A percentile compares a stretch with the other conserved stretches of the same genome.
phyloP scores from a whole-genome alignment of 2,113 vertebrate species.

The Mesocricetus auratus region DNA sequence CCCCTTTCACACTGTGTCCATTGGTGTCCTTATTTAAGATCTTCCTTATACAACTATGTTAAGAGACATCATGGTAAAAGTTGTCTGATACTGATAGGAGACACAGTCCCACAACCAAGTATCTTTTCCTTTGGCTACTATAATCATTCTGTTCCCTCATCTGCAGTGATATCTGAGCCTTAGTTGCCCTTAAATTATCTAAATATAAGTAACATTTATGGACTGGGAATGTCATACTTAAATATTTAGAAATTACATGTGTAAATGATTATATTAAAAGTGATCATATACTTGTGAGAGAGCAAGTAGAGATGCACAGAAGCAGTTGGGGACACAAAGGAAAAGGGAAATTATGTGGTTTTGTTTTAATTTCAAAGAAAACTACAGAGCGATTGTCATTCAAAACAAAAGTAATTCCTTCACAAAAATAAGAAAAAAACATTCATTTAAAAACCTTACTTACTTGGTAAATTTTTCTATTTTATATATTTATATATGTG shows the following conservation, averaged over 20 bases:
- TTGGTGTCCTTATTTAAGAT: neutral
- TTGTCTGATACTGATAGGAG: neutral
- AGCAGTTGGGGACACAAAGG: neutral
- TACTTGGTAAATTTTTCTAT: neutral
- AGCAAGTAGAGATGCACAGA: rapidly evolving
- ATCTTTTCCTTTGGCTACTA: neutral
- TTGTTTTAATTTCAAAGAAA: neutral
- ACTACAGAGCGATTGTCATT: neutral
- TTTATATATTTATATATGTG: neutral
- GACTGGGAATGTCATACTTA: neutral
- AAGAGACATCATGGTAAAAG: neutral
- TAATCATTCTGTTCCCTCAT: neutral
- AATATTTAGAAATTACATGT: neutral
- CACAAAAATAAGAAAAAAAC: neutral
- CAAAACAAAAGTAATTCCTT: neutral
- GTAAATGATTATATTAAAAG: neutral
- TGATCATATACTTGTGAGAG: neutral
- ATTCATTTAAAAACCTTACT: neutral
- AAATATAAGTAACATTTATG: neutral
- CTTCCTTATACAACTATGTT: neutral
- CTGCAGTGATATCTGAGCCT: neutral
- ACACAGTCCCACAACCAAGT: neutral
- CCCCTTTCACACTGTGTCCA: neutral
- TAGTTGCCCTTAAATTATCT: neutral
- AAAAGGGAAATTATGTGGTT: neutral